A percentile compares a stretch with the other conserved stretches of the same genome.
Conservation (phyloP, 2,797 vertebrate species). For the Sebastes kiyomatsui region DNA sequence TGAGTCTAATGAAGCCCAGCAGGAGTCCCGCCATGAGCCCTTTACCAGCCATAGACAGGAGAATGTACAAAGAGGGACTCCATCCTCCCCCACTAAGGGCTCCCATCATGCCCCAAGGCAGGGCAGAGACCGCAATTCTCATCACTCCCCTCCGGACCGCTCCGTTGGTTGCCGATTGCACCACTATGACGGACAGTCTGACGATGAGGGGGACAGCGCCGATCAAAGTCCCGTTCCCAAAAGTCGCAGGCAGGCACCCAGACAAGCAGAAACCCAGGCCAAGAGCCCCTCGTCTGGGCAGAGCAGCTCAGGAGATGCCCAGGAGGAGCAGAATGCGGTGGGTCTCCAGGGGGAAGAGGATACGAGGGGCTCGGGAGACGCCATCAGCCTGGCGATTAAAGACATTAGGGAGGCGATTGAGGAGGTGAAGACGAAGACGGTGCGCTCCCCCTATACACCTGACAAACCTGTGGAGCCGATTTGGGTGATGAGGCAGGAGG, state of each 20-base stretch:
- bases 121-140: conserved; percentile 23
- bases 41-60: conserved; percentile 79
- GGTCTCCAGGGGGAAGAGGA: conserved; percentile 75
- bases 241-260: conserved; percentile 76
- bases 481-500: conserved; percentile 97
- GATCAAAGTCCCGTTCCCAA: conserved; percentile 88
- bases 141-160: conserved; percentile 56
- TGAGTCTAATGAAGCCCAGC: conserved; percentile 39
- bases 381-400: conserved; percentile 94
- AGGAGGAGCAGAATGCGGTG: conserved; percentile 55
- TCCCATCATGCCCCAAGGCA: conserved; percentile 63
- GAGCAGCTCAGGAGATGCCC: conserved; percentile 50
- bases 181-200: conserved; percentile 93
- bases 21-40: conserved; percentile 48
- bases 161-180: conserved; percentile 93
- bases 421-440: conserved; percentile 94
- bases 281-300: conserved; percentile 63
- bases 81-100: conserved; percentile 73
- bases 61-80: conserved; percentile 85
- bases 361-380: conserved; percentile 87
- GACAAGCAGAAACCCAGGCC: conserved; percentile 76
- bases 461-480: conserved; percentile 94
- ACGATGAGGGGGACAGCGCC: conserved; percentile 86
- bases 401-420: conserved; percentile 98
- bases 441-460: conserved; percentile 95